These are phyloP conservation scores for Prietella phreatophila DNA, from an alignment of 2,113 vertebrate genomes.

Conservation along the genomic window DNA sequence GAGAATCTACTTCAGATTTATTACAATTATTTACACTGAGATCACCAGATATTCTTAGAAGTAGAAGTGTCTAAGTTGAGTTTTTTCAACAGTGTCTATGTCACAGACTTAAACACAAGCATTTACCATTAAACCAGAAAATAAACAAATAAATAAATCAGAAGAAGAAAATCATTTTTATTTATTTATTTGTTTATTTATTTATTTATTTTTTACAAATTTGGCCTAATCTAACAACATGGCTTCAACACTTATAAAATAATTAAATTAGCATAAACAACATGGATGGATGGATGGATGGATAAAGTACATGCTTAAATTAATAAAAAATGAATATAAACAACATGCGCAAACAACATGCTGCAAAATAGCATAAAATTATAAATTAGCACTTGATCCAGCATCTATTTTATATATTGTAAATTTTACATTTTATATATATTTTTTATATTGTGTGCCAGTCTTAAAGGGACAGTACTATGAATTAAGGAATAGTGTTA, in stretches of 20 bases:
- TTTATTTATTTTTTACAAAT: not conserved
- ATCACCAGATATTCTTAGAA: not conserved
- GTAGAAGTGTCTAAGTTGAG: not conserved
- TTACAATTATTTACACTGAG: not conserved
- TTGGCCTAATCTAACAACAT: not conserved
- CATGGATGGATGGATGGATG: too few species aligned
- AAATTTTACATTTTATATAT: too few species aligned
- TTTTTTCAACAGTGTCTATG: not conserved
- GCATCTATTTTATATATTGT: not conserved
- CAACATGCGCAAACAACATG: too few species aligned
- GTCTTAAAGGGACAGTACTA: not conserved
- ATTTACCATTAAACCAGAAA: not conserved
- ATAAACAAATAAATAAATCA: not conserved
- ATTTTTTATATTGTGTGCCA: not conserved
- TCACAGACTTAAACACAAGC: not conserved
- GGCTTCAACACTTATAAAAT: not conserved
- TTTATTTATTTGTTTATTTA: too few species aligned
- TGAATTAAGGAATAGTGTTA: not conserved
- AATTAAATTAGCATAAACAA: too few species aligned
- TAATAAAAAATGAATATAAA: too few species aligned
- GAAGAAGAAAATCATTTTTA: not conserved
- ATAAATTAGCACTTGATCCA: not conserved
- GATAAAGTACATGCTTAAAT: too few species aligned
- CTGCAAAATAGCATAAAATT: too few species aligned
- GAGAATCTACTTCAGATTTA: not conserved